Percentiles rank a stretch among this genome's conserved stretches.
These are phyloP conservation scores for Epinephelus malabaricus DNA, from an alignment of 2,797 vertebrate species.

Conservation along the genomic window DNA sequence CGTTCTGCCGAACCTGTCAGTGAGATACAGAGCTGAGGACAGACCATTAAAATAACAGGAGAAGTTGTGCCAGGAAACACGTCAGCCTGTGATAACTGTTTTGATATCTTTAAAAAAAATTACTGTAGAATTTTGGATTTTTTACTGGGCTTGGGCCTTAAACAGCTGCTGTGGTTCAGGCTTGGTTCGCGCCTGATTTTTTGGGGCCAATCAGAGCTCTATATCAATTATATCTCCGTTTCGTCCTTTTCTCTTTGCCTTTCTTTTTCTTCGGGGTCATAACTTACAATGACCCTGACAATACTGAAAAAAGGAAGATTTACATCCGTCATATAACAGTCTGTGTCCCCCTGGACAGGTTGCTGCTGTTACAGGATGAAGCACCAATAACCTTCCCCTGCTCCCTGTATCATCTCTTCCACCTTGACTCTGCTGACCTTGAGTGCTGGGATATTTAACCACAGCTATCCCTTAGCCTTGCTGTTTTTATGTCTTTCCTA, in stretches of 20 bases:
- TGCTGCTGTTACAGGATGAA: slow-evolving; percentile 34
- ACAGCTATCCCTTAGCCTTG: slow-evolving; percentile 63
- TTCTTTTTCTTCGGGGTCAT: slow-evolving; percentile 33
- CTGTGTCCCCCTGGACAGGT: slow-evolving; percentile 23
- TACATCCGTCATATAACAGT: slow-evolving; percentile 40
- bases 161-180: too few species aligned
- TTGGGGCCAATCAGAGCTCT: too few species aligned
- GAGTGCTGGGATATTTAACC: slow-evolving; percentile 66
- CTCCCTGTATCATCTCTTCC: slow-evolving; percentile 48
- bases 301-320: slow-evolving; percentile 22
- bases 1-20: too few species aligned
- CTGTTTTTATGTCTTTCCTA: slow-evolving; percentile 78
- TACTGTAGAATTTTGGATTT: too few species aligned
- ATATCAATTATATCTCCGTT: background rate
- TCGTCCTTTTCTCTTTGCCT: background rate
- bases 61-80: too few species aligned
- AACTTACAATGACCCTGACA: slow-evolving; percentile 46
- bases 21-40: too few species aligned
- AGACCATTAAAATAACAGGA: too few species aligned
- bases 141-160: too few species aligned
- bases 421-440: slow-evolving; percentile 74
- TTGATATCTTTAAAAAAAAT: too few species aligned
- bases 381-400: slow-evolving; percentile 32
- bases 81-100: too few species aligned
- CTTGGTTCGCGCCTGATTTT: too few species aligned